Evolutionary conservation across 2,797 vertebrate genomes (phyloP).

Genomic region (Lacerta bilineata): DNA sequence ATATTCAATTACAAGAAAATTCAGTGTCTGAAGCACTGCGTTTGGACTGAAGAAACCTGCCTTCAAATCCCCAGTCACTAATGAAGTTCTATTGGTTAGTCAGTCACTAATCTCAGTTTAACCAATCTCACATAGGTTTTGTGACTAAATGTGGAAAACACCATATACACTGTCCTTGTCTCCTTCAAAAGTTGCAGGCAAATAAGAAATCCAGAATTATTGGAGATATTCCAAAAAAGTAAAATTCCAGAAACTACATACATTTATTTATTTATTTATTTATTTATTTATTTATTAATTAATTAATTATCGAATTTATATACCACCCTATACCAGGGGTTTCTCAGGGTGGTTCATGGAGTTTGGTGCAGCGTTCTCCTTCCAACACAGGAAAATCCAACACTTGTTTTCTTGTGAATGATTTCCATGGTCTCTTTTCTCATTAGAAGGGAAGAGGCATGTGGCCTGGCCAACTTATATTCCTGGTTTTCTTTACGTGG

Average conservation of each 20-base stretch:
- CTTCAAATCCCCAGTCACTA: background rate
- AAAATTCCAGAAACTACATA: background rate
- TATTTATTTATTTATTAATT: no score
- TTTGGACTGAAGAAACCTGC: background rate
- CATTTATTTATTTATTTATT: no score
- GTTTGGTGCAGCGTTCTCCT: background rate
- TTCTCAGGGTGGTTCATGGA: no score
- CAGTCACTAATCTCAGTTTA: background rate
- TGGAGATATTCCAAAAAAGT: background rate
- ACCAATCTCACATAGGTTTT: background rate
- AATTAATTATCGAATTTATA: no score
- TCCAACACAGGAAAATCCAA: background rate
- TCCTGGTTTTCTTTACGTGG: background rate
- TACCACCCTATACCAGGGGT: no score
- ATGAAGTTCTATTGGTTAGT: background rate
- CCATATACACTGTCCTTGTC: background rate
- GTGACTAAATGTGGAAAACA: background rate
- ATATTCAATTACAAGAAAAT: background rate
- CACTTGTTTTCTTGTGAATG: background rate
- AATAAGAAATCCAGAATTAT: background rate
- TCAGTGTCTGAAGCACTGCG: background rate
- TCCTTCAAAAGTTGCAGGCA: background rate
- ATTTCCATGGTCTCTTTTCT: background rate
- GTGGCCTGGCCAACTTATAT: background rate
- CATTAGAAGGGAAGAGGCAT: background rate